A percentile compares a stretch with the other conserved stretches of the same genome.
Conservation (phyloP, 2,888 invertebrate species). For the Apodemia zela region DNA sequence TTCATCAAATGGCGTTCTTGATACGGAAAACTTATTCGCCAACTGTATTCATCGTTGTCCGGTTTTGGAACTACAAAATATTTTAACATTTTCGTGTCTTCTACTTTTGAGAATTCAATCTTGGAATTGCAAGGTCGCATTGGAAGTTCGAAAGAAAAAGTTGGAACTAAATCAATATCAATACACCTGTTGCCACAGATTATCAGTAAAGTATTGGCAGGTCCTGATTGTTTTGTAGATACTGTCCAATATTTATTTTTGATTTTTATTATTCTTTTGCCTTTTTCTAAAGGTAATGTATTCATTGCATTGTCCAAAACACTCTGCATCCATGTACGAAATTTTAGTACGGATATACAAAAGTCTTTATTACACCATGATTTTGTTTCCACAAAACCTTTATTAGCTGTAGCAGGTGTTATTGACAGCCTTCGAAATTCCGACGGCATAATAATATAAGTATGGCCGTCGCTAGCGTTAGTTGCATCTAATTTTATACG, state of each 20-base stretch:
- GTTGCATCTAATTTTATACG: slow-evolving; percentile 45
- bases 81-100: slow-evolving; percentile 33
- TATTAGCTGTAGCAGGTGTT: slow-evolving; percentile 39
- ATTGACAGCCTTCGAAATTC: slow-evolving; percentile 53
- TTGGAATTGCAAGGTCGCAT: slow-evolving; percentile 41
- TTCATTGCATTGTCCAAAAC: slow-evolving; percentile 48
- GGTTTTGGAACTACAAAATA: slow-evolving; percentile 61
- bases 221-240: slow-evolving; percentile 49
- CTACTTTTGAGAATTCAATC: slow-evolving; percentile 44
- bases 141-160: slow-evolving; percentile 47
- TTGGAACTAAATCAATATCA: slow-evolving; percentile 58
- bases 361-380: slow-evolving; percentile 48
- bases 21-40: slow-evolving; percentile 56
- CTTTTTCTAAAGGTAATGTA: slow-evolving; percentile 41
- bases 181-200: slow-evolving; percentile 43
- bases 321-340: slow-evolving; percentile 56
- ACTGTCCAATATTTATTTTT: slow-evolving; percentile 41
- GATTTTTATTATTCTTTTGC: slow-evolving; percentile 40
- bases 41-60: slow-evolving; percentile 46
- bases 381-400: slow-evolving; percentile 48
- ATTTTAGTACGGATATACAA: slow-evolving; percentile 42
- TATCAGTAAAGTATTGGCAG: slow-evolving; percentile 50
- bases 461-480: slow-evolving; percentile 40
- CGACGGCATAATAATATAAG: slow-evolving; percentile 49
- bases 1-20: slow-evolving; percentile 49